phyloP scores from a whole-genome alignment of 2,113 vertebrate species.

The Martes martes region DNA sequence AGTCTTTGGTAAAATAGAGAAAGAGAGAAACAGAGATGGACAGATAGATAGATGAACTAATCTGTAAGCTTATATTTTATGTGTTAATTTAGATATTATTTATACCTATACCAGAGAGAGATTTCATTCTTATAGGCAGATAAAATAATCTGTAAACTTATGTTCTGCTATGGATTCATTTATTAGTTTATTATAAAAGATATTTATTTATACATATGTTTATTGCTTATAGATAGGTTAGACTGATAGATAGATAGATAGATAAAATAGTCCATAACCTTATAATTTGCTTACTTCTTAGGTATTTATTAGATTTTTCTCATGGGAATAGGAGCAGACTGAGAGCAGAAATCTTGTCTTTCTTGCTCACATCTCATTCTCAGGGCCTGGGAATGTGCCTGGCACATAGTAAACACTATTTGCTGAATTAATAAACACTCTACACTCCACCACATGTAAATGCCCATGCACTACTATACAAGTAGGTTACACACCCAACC shows the following conservation, averaged over 20 bases:
- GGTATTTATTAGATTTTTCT: neutral
- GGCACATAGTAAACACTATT: neutral
- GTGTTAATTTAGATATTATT: neutral
- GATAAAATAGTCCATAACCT: neutral
- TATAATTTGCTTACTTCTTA: neutral
- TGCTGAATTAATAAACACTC: neutral
- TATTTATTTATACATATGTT: neutral
- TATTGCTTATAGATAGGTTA: neutral
- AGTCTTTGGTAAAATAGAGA: neutral
- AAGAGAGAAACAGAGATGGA: neutral
- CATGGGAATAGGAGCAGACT: neutral
- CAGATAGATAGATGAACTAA: neutral
- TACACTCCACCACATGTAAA: neutral
- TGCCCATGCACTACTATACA: too few relatives aligned
- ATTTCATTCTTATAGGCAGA: neutral
- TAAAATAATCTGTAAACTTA: neutral
- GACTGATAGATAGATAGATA: neutral
- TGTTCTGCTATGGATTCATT: neutral
- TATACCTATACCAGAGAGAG: neutral
- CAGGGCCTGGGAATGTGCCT: neutral
- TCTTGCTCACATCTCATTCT: neutral
- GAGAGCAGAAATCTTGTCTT: neutral
- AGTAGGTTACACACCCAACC: neutral
- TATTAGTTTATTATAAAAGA: neutral
- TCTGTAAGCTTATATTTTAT: neutral